These are phyloP conservation scores for Iguana delicatissima DNA, from an alignment of 2,797 vertebrate species.

Conservation along the genomic window DNA sequence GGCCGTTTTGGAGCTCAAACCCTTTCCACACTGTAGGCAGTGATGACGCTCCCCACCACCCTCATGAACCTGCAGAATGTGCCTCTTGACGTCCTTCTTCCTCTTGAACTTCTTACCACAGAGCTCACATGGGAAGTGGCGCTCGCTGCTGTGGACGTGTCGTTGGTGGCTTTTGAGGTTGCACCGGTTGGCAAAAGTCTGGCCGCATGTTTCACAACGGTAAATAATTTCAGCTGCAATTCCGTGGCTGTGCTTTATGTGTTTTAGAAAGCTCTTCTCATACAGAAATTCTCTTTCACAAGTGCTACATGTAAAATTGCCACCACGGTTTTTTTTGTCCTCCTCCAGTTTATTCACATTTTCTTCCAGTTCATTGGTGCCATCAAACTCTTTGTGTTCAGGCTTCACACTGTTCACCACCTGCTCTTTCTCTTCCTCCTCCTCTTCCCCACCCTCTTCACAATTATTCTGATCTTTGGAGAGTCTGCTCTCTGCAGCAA, in stretches of 20 bases:
- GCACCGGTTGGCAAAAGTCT: constrained; percentile 96
- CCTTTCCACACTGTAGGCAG: constrained; percentile 91
- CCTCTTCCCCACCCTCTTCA: constrained; percentile 55
- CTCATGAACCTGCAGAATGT: constrained; percentile 94
- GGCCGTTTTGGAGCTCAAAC: constrained; percentile 94
- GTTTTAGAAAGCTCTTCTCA: constrained; percentile 94
- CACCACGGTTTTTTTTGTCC: constrained; percentile 67
- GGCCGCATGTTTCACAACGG: constrained; percentile 90
- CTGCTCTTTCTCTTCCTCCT: constrained; percentile 64
- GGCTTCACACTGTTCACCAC: constrained; percentile 13
- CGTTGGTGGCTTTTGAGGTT: constrained; percentile 96
- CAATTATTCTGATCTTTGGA: constrained; percentile 25
- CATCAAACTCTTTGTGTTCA: constrained; percentile 36
- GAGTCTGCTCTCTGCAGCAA: constrained; percentile 2
- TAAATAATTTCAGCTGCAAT: constrained; percentile 86
- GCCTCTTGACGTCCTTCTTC: constrained; percentile 94
- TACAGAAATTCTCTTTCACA: constrained; percentile 95
- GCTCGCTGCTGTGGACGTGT: constrained; percentile 94
- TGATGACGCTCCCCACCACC: constrained; percentile 87
- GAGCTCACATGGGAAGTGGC: constrained; percentile 89
- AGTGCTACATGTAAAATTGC: constrained; percentile 86
- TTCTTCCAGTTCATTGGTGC: constrained; percentile 4
- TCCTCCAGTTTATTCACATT: constrained; percentile 46
- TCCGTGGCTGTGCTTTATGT: constrained; percentile 89
- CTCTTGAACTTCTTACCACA: constrained; percentile 96